Conservation (phyloP, 2,888 invertebrate genomes). For the Agrotis exclamationis region DNA sequence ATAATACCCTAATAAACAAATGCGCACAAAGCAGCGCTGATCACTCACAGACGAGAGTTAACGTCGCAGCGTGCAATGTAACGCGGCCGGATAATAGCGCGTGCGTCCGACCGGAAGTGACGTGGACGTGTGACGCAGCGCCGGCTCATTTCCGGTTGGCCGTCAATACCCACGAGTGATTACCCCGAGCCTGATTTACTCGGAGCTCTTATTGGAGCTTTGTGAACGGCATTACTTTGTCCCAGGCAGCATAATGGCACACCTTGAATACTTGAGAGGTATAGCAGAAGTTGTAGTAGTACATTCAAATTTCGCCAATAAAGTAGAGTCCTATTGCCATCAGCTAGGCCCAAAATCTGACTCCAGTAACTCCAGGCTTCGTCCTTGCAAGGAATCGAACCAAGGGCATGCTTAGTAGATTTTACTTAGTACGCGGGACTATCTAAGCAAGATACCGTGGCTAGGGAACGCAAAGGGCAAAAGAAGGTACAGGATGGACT, state of each 20-base stretch:
- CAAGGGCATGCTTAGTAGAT: no score
- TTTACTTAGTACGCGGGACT: no score
- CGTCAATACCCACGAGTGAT: conserved; percentile 44
- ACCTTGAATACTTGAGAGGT: no score
- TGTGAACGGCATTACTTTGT: conserved; percentile 3
- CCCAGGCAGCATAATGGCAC: not conserved
- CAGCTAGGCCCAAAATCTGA: no score
- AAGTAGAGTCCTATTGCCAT: no score
- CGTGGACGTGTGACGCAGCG: conserved; percentile 53
- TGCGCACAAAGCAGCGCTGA: conserved; percentile 30
- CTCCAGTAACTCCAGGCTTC: no score
- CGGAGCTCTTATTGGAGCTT: conserved; percentile 21
- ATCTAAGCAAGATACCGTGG: not conserved
- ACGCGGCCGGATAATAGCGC: conserved; percentile 53
- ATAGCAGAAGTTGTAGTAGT: no score
- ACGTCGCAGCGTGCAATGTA: conserved; percentile 45
- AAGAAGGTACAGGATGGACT: no score
- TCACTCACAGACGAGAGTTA: conserved; percentile 54
- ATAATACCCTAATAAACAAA: conserved; percentile 32
- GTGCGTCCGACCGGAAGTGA: conserved; percentile 60
- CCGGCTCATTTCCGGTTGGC: conserved; percentile 51
- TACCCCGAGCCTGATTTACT: conserved; percentile 34
- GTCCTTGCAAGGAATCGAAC: no score
- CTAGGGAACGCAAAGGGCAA: not conserved
- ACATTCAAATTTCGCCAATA: no score